Evolutionary conservation across 2,113 vertebrate genomes (phyloP).

Genomic region (Hippocampus abdominalis): DNA sequence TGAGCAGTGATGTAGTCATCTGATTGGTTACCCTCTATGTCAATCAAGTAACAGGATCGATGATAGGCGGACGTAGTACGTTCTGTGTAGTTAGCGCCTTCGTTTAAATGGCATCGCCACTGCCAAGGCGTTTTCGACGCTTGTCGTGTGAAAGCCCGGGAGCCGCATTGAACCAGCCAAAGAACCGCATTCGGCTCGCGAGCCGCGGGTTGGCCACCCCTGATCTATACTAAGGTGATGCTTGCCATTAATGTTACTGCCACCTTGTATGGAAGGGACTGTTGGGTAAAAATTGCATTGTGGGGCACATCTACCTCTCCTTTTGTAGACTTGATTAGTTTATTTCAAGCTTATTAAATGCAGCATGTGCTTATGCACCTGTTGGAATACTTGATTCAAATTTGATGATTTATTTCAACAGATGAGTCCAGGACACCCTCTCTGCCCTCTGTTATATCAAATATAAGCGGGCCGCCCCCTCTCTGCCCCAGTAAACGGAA

Average conservation of each 20-base stretch:
- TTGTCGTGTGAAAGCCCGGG: too few relatives aligned
- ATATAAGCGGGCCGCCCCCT: conserved; percentile 82
- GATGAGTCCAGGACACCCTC: conserved; percentile 87
- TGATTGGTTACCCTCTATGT: too few relatives aligned
- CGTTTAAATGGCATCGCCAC: too few relatives aligned
- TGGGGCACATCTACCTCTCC: not conserved
- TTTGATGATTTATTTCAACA: conserved; percentile 71
- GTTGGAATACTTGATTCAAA: conserved; percentile 20
- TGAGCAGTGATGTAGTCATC: too few relatives aligned
- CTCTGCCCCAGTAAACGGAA: conserved; percentile 92
- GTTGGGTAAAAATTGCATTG: not conserved
- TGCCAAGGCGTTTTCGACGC: too few relatives aligned
- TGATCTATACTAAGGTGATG: not conserved
- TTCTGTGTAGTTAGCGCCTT: too few relatives aligned
- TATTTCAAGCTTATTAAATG: not conserved
- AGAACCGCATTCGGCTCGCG: too few relatives aligned
- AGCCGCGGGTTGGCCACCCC: too few relatives aligned
- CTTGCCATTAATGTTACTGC: not conserved
- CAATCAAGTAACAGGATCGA: too few relatives aligned
- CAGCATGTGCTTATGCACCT: not conserved
- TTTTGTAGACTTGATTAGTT: not conserved
- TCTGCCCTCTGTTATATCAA: conserved; percentile 77
- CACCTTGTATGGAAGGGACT: not conserved
- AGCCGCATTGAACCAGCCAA: too few relatives aligned
- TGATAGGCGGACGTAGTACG: too few relatives aligned